Conservation (phyloP, 2,797 vertebrate species). For the Choloepus didactylus region DNA sequence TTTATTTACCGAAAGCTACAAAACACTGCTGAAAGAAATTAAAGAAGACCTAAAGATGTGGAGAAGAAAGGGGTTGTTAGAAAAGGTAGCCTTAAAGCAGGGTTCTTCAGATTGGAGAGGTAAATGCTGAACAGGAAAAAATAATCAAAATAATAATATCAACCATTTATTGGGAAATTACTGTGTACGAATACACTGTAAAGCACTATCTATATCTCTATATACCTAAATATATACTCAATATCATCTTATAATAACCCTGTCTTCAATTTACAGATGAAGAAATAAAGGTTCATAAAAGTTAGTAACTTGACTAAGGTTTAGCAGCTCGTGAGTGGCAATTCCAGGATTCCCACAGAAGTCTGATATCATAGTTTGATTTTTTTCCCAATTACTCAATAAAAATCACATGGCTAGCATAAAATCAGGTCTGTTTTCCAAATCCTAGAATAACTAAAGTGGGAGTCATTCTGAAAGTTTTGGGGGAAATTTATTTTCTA, state of each 20-base stretch:
- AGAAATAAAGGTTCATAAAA: neutral
- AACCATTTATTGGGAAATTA: neutral
- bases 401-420: neutral
- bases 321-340: neutral
- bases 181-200: neutral
- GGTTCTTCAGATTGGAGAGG: neutral
- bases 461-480: neutral
- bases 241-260: neutral
- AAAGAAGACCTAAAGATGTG: too few relatives aligned
- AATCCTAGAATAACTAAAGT: neutral
- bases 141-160: neutral
- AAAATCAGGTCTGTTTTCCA: slow-evolving; percentile 23
- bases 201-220: neutral
- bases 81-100: neutral
- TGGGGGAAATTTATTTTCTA: neutral
- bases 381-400: slow-evolving; percentile 18
- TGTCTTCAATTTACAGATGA: neutral
- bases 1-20: too few relatives aligned
- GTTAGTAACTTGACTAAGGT: neutral
- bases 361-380: neutral
- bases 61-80: neutral
- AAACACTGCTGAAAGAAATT: too few relatives aligned
- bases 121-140: neutral
- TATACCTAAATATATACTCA: neutral
- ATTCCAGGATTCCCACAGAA: neutral